Percentiles rank a stretch among this genome's conserved stretches.
Evolutionary conservation across 2,888 invertebrate genomes (phyloP).

Genomic region (Cryptocheilus praepositus): DNA sequence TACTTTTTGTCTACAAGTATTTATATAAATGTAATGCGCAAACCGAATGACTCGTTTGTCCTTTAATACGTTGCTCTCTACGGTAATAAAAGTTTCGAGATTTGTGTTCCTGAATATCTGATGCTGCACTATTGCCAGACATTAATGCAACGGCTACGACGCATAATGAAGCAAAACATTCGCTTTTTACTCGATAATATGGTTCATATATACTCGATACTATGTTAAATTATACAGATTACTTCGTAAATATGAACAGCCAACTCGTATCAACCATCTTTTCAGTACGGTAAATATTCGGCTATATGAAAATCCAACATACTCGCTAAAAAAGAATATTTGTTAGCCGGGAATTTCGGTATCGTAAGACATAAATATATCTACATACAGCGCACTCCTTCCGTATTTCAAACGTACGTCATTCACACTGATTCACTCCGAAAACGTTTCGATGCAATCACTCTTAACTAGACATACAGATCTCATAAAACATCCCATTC

Average conservation of each 20-base stretch:
- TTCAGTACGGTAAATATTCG: constrained; percentile 2
- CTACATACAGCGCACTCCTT: constrained; percentile 9
- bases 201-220: constrained; percentile 30
- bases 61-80: too few relatives aligned
- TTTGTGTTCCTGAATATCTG: too few relatives aligned
- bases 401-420: constrained; percentile 13
- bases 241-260: constrained; percentile 40
- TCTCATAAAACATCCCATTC: constrained; percentile 48
- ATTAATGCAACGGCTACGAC: neutral
- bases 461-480: constrained; percentile 46
- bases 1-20: too few relatives aligned
- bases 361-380: too few relatives aligned
- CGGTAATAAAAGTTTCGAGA: too few relatives aligned
- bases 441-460: constrained; percentile 33
- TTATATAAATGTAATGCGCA: too few relatives aligned
- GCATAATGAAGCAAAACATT: constrained; percentile 22
- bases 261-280: constrained; percentile 44
- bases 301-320: constrained; percentile 24
- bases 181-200: constrained; percentile 29
- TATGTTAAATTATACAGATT: constrained; percentile 32
- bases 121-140: too few relatives aligned
- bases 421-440: constrained; percentile 42
- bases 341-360: neutral
- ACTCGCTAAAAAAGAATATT: neutral
- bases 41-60: too few relatives aligned